Evolutionary conservation across 2,113 vertebrate species (phyloP).

Genomic region (Onychostruthus taczanowskii): DNA sequence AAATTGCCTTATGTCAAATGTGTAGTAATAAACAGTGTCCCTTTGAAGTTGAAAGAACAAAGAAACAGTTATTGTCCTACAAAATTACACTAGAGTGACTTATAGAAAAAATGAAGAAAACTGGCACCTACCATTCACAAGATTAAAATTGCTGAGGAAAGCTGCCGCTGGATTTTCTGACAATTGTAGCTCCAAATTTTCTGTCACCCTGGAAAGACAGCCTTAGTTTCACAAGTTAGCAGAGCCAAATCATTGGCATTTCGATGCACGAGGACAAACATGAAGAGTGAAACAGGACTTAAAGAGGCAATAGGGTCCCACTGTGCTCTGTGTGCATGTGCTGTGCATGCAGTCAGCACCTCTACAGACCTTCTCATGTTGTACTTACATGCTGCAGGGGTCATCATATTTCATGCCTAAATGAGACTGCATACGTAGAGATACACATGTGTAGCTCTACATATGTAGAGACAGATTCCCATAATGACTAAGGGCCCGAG

Average conservation of each 20-base stretch:
- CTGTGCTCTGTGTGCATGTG: background rate
- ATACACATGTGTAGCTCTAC: background rate
- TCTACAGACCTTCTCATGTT: background rate
- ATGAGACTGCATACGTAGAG: background rate
- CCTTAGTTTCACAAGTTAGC: background rate
- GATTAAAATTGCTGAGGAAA: constrained; percentile 43
- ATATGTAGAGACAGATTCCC: background rate
- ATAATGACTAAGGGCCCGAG: background rate
- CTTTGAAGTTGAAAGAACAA: background rate
- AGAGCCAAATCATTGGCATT: background rate
- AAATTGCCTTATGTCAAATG: background rate
- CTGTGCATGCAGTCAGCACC: background rate
- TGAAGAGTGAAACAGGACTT: background rate
- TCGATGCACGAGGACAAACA: accelerated
- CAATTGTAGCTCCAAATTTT: constrained; percentile 18
- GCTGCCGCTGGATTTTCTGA: background rate
- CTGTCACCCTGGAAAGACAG: constrained; percentile 53
- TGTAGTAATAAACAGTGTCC: background rate
- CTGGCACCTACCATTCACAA: constrained; percentile 30
- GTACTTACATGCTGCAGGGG: background rate
- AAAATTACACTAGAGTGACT: background rate
- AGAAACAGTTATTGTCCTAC: background rate
- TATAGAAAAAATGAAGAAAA: background rate
- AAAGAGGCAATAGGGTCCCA: background rate
- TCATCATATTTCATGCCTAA: background rate